These are phyloP conservation scores for Philereme vetulata DNA, from an alignment of 2,888 invertebrate species.

Conservation along the genomic window DNA sequence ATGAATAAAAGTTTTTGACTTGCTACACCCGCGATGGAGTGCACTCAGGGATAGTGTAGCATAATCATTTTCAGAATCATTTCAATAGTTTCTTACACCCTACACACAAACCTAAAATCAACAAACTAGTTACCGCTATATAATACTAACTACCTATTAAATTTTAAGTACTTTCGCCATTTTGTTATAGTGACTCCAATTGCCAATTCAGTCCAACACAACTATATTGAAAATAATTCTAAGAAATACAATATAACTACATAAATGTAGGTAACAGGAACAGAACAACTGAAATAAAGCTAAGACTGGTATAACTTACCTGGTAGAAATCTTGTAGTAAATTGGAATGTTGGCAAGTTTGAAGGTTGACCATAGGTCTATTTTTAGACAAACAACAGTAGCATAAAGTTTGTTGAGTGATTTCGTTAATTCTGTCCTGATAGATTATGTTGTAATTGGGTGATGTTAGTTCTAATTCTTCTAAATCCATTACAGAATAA, in stretches of 20 bases:
- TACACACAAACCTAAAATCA: too few relatives aligned
- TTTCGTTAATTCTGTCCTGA: not conserved
- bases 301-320: constrained; percentile 43
- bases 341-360: constrained; percentile 54
- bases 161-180: constrained; percentile 44
- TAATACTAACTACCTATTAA: not conserved
- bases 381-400: constrained; percentile 55
- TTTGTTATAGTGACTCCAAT: constrained; percentile 45
- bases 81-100: too few relatives aligned
- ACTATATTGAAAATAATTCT: constrained; percentile 9
- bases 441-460: not conserved
- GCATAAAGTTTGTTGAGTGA: constrained; percentile 40
- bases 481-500: constrained; percentile 11
- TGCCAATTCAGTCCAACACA: constrained; percentile 24
- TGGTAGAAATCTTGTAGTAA: constrained; percentile 50
- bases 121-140: not conserved
- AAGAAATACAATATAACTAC: not conserved
- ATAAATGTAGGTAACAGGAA: not conserved
- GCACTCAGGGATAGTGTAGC: too few relatives aligned
- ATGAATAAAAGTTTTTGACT: too few relatives aligned
- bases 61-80: too few relatives aligned
- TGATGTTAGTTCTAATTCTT: constrained; percentile 19
- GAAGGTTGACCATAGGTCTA: constrained; percentile 43
- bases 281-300: not conserved
- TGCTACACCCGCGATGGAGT: too few relatives aligned